Evolutionary conservation across 1,140 invertebrate genomes (phyloP).

Genomic region (Nasonia giraulti): DNA sequence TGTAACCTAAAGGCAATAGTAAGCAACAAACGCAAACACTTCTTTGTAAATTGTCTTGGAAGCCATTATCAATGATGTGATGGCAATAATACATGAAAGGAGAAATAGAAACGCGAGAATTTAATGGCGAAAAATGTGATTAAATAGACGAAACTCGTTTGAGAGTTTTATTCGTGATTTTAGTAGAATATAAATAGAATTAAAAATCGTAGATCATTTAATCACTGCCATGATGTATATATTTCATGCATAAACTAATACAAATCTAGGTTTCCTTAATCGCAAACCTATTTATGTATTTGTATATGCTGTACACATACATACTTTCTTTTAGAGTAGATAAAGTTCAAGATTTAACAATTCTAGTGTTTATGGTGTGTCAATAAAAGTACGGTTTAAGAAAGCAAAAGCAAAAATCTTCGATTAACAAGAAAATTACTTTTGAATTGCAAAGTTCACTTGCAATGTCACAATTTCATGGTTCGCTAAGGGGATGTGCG

Average conservation of each 20-base stretch:
- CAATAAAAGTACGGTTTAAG: constrained; percentile 19
- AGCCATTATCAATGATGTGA: not conserved
- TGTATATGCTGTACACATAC: not conserved
- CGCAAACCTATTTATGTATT: constrained; percentile 22
- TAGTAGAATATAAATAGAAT: constrained; percentile 33
- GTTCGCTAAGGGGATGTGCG: constrained; percentile 8
- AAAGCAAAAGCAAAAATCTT: constrained; percentile 25
- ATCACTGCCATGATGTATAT: constrained; percentile 72
- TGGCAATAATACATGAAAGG: constrained; percentile 32
- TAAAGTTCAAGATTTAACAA: constrained; percentile 39
- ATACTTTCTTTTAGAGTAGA: constrained; percentile 46
- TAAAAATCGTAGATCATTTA: constrained; percentile 49
- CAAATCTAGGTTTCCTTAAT: constrained; percentile 43
- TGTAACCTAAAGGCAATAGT: constrained; percentile 30
- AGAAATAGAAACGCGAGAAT: constrained; percentile 18
- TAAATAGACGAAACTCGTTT: constrained; percentile 31
- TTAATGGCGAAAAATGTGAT: constrained; percentile 41
- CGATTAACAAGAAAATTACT: constrained; percentile 24
- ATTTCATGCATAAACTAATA: constrained; percentile 64
- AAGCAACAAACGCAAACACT: constrained; percentile 1
- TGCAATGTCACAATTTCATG: constrained; percentile 27
- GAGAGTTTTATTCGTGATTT: constrained; percentile 46
- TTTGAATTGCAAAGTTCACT: constrained; percentile 18
- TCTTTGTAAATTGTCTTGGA: not conserved
- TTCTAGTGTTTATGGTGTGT: constrained; percentile 40